Percentiles rank a stretch among this genome's conserved stretches.
Conservation (phyloP, 2,113 vertebrate genomes). For the Bagarius yarrelli region DNA sequence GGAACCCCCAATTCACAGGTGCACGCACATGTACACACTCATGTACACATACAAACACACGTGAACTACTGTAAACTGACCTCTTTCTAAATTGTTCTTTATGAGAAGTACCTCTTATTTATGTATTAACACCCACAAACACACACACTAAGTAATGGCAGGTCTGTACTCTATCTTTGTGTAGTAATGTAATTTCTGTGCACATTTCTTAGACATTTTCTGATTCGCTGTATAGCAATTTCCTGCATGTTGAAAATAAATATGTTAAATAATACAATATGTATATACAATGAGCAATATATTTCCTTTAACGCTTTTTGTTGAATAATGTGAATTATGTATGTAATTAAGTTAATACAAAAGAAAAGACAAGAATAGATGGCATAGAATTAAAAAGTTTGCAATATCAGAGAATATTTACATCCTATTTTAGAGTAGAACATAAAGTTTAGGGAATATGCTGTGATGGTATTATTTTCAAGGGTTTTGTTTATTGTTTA, state of each 20-base stretch:
- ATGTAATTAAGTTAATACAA: too few relatives aligned
- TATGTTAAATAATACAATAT: neutral
- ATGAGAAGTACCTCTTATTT: neutral
- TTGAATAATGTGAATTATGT: too few relatives aligned
- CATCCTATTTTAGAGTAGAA: neutral
- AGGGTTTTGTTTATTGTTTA: neutral
- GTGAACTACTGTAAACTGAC: slow-evolving; percentile 8
- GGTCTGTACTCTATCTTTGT: neutral
- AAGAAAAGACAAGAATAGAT: too few relatives aligned
- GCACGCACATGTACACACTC: neutral
- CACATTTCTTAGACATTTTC: neutral
- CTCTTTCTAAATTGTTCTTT: neutral
- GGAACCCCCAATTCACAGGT: slow-evolving; percentile 14
- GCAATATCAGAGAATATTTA: neutral
- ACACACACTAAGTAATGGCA: neutral
- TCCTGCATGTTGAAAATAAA: neutral
- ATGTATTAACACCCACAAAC: neutral
- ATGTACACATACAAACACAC: slow-evolving; percentile 14
- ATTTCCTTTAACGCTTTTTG: too few relatives aligned
- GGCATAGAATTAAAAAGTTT: too few relatives aligned
- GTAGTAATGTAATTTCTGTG: neutral
- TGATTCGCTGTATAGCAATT: neutral
- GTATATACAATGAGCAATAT: too few relatives aligned
- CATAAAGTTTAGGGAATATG: neutral
- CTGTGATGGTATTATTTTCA: neutral